Percentiles rank a stretch among this genome's conserved stretches.
Evolutionary conservation across 2,797 vertebrate species (phyloP).

Genomic region (Pipistrellus pygmaeus): DNA sequence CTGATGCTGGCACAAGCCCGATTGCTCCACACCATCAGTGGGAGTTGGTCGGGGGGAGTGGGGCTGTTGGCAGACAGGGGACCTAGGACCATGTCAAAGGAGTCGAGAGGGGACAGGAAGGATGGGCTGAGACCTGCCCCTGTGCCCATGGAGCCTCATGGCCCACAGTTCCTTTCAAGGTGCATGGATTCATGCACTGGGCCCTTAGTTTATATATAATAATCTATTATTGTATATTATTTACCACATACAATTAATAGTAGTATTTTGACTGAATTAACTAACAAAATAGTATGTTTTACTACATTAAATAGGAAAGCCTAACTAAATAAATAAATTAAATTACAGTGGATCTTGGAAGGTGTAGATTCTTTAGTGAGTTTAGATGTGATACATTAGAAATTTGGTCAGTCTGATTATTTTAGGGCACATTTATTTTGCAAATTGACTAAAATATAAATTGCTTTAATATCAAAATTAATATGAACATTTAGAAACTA

Average conservation of each 20-base stretch:
- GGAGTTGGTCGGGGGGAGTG: too few relatives aligned
- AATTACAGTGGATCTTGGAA: not conserved
- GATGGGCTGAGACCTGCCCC: too few relatives aligned
- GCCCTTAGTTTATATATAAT: too few relatives aligned
- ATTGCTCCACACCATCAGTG: too few relatives aligned
- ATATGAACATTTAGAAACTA: not conserved
- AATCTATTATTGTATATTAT: not conserved
- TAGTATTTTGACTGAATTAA: not conserved
- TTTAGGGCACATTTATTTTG: not conserved
- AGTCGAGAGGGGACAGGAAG: too few relatives aligned
- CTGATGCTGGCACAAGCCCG: too few relatives aligned
- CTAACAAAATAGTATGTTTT: not conserved
- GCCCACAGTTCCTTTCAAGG: too few relatives aligned
- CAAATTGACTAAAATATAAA: not conserved
- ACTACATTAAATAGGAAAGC: not conserved
- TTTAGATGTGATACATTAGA: not conserved
- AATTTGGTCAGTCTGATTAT: not conserved
- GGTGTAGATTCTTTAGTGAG: not conserved
- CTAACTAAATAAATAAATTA: not conserved
- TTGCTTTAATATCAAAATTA: not conserved
- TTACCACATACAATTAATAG: not conserved
- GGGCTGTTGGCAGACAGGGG: too few relatives aligned
- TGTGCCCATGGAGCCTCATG: too few relatives aligned
- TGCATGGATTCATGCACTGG: too few relatives aligned
- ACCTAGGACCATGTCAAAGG: accelerated